Evolutionary conservation across 2,888 invertebrate species (phyloP), one percentile per base, ranked within the genome.

Genomic region (Rugalucina vietnamica): DNA sequence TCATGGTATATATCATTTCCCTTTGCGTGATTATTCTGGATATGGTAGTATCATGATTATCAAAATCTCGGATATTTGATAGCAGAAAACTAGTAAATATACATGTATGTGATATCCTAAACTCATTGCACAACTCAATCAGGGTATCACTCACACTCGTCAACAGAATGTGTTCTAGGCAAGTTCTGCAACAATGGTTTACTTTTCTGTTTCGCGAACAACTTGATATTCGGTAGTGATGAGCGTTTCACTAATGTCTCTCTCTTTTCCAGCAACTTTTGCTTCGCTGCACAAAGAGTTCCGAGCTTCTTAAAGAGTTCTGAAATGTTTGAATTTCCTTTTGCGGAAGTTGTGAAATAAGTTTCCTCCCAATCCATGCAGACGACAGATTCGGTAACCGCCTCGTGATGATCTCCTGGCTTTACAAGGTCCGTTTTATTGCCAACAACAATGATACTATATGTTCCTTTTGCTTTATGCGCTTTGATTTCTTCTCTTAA

Each of bases 351-450:
- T 94, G 98, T 98, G 10, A 98, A 97, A 95, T 98, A 98, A 12
- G 98, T 98, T 94, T 98, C 98, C 93, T 98, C 97, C 98, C 98
- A 98, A 94, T 98, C 98, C 1, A 97, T 97, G 1, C 97, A 97
- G 4, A 98, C 98, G 32, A 98, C 89, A 10, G 92, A 92, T 84
- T 94, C 94, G 10, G 97, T 97, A 86, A 97, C 97, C 90, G 97
- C 97, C 85, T 97, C 97, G 89, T 97, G 97, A 57, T 60, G 88
- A 18, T 88, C 87, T 18, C 79, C 69, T 34, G 87, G 73, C 12
- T 82, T 54, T n/a, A 81, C 84, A 10, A 93, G 81, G 83, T 93
- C 93, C 0, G 90, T 85, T 84, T 93, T 93, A 85, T 93, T 93
- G 29, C 91, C 93, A 24, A 93, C 93, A 37, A 93, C 90, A 21